Evolutionary conservation across 37 sponge, comb jelly and placozoan species (phyloP).

Genomic region (Ianthella basta): DNA sequence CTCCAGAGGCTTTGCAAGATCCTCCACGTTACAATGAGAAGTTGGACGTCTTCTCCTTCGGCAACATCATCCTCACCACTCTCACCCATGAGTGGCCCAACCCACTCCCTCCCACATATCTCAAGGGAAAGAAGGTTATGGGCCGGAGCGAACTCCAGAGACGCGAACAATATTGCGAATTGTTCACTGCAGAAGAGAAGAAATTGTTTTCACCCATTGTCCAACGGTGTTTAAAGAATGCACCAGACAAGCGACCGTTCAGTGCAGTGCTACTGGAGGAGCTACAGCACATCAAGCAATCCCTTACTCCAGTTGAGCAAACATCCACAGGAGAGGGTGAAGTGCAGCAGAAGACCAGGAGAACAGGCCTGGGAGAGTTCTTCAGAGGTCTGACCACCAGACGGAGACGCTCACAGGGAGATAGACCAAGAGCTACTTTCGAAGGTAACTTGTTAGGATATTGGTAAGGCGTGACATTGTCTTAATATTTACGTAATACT

Average conservation of each 20-base stretch:
- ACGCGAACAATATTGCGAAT: neutral
- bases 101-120: neutral
- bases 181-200: neutral
- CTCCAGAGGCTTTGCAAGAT: neutral
- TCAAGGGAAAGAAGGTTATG: neutral
- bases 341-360: too few species aligned
- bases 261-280: neutral
- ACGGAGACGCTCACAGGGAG: too few species aligned
- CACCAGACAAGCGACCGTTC: neutral
- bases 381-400: too few species aligned
- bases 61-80: neutral
- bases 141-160: neutral
- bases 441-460: too few species aligned
- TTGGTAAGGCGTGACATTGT: too few species aligned
- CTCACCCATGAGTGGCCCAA: slow-evolving; percentile 7
- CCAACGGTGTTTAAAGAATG: neutral
- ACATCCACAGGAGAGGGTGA: too few species aligned
- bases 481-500: too few species aligned
- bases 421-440: too few species aligned
- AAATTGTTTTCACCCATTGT: neutral
- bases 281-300: neutral
- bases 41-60: slow-evolving; percentile 1
- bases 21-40: slow-evolving; percentile 1
- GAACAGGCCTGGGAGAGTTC: too few species aligned
- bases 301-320: too few species aligned